phyloP scores from a whole-genome alignment of 2,797 vertebrate genomes.

The Squalus acanthias region DNA sequence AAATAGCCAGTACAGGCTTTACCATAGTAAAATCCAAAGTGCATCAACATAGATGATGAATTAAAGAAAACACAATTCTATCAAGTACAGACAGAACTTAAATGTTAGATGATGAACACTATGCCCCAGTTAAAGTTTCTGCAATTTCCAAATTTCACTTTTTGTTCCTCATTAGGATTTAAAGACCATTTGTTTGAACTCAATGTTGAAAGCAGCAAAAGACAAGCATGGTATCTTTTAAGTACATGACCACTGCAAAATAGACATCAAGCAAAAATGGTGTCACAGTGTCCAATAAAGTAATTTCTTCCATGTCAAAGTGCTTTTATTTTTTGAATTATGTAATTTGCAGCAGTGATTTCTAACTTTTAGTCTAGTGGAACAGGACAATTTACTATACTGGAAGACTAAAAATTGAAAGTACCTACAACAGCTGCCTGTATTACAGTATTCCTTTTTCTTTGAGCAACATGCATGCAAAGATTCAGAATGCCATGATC shows the following conservation, averaged over 20 bases:
- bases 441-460: not conserved
- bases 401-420: not conserved
- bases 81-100: not conserved
- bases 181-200: not conserved
- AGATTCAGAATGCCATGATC: not conserved
- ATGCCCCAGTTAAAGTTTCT: not conserved
- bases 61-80: not conserved
- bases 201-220: not conserved
- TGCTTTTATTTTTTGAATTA: not conserved
- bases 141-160: not conserved
- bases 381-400: not conserved
- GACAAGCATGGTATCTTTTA: not conserved
- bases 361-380: not conserved
- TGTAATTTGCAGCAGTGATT: not conserved
- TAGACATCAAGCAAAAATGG: not conserved
- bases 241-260: not conserved
- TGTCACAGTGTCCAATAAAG: not conserved
- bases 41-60: not conserved
- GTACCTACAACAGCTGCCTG: not conserved
- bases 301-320: not conserved
- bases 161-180: not conserved
- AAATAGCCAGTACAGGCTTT: not conserved
- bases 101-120: not conserved
- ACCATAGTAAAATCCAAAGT: not conserved
- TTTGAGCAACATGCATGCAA: not conserved